phyloP scores from a whole-genome alignment of 2,797 vertebrate genomes.

The Apogon talboti region DNA sequence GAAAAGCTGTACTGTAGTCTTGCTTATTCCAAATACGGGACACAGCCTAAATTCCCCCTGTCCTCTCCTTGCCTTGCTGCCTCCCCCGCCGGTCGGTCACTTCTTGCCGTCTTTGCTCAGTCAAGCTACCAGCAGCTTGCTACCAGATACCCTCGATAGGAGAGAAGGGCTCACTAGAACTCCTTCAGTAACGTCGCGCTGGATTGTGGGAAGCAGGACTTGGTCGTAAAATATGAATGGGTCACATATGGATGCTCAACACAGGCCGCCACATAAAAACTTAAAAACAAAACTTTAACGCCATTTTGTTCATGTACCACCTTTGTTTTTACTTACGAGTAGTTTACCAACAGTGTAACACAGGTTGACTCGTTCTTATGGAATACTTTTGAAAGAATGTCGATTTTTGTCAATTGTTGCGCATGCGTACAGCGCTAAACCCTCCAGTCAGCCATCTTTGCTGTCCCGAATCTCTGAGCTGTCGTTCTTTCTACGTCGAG shows the following conservation, averaged over 20 bases:
- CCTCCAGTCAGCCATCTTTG: slow-evolving; percentile 58
- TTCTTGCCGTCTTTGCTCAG: slow-evolving; percentile 70
- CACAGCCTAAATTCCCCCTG: slow-evolving; percentile 65
- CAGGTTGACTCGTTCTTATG: rapidly evolving
- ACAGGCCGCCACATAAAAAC: too few relatives aligned
- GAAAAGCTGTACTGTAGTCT: slow-evolving; percentile 58
- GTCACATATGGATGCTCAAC: slow-evolving; percentile 3
- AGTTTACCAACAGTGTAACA: rapidly evolving
- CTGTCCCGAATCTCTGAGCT: too few relatives aligned
- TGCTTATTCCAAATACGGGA: slow-evolving; percentile 75
- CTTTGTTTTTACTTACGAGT: rapidly evolving
- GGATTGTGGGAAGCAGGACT: slow-evolving; percentile 64
- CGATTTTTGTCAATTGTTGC: background rate
- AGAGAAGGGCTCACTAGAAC: slow-evolving; percentile 47
- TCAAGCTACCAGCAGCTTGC: slow-evolving; percentile 65
- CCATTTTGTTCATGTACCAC: too few relatives aligned
- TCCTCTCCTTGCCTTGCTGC: slow-evolving; percentile 51
- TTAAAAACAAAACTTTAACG: too few relatives aligned
- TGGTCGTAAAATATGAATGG: slow-evolving; percentile 43
- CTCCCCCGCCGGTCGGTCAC: slow-evolving; percentile 77
- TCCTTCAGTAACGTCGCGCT: slow-evolving; percentile 29
- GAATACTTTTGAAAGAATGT: background rate
- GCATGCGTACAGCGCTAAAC: slow-evolving; percentile 34
- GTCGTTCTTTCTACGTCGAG: background rate
- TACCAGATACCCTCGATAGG: slow-evolving; percentile 36